Percentiles rank a stretch among this genome's conserved stretches.
These are phyloP conservation scores for Cettia cetti DNA, from an alignment of 2,113 vertebrate species.

Conservation along the genomic window DNA sequence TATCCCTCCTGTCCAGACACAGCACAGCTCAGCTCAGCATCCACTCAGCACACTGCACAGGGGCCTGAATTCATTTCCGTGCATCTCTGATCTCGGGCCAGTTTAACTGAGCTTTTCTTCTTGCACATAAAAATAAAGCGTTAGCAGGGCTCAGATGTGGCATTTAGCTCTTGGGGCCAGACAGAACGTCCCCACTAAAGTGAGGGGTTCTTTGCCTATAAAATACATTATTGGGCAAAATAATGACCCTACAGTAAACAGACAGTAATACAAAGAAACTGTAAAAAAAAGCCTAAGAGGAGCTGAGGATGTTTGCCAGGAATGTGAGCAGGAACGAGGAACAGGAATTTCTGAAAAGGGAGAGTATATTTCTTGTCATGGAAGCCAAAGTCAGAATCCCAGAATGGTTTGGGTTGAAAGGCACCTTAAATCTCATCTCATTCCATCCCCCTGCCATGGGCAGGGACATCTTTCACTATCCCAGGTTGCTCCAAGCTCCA, in stretches of 20 bases:
- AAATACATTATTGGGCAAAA: neutral
- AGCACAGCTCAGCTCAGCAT: neutral
- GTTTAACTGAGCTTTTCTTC: slow-evolving; percentile 21
- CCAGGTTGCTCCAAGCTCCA: neutral
- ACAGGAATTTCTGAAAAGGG: neutral
- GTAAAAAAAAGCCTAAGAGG: neutral
- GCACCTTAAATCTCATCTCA: neutral
- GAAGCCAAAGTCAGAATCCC: neutral
- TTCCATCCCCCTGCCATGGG: neutral
- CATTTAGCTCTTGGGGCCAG: neutral
- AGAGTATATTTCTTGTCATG: neutral
- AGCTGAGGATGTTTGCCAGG: neutral
- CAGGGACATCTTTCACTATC: neutral
- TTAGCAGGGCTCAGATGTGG: neutral
- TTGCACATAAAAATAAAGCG: neutral
- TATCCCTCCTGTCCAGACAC: neutral
- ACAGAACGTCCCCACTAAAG: neutral
- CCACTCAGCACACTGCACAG: neutral
- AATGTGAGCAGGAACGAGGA: neutral
- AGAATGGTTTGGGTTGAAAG: neutral
- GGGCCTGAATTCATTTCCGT: neutral
- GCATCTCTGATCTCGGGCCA: neutral
- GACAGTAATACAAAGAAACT: neutral
- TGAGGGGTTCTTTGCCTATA: neutral
- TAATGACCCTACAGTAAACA: neutral